phyloP scores from a whole-genome alignment of 2,888 invertebrate species.

The Macrosoma leucophasiata region DNA sequence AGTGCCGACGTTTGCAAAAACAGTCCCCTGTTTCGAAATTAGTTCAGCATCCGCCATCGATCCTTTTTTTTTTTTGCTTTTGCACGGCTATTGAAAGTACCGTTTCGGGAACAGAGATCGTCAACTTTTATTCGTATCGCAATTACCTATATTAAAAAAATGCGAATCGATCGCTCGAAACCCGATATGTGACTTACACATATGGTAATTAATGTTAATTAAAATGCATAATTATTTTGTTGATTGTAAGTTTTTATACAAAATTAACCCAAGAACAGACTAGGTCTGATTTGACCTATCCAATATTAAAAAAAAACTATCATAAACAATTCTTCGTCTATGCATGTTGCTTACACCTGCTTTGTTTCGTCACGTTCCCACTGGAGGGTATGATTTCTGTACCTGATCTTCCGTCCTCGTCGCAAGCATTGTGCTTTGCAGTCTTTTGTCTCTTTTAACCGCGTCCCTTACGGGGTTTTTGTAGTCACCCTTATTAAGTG shows the following conservation, averaged over 20 bases:
- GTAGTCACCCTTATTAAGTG: conserved; percentile 62
- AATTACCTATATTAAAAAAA: too few relatives aligned
- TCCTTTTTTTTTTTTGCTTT: conserved; percentile 33
- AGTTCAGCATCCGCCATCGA: conserved; percentile 45
- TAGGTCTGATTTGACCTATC: conserved; percentile 50
- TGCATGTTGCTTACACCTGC: conserved; percentile 62
- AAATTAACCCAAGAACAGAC: too few relatives aligned
- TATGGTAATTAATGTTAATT: too few relatives aligned
- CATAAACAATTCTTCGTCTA: conserved; percentile 52
- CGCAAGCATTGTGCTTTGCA: conserved; percentile 29
- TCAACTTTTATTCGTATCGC: conserved; percentile 13
- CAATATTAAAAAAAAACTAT: conserved; percentile 43
- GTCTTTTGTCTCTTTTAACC: conserved; percentile 40
- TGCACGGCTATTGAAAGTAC: conserved; percentile 26
- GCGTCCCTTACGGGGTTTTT: conserved; percentile 57
- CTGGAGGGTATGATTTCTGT: conserved; percentile 58
- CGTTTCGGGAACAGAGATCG: conserved; percentile 25
- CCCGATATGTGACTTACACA: too few relatives aligned
- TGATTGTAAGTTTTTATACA: conserved; percentile 3
- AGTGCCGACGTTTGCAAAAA: conserved; percentile 25
- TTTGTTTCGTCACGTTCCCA: conserved; percentile 59
- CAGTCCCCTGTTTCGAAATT: conserved; percentile 33
- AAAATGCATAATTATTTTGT: too few relatives aligned
- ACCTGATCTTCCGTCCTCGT: conserved; percentile 52
- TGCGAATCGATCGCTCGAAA: too few relatives aligned